Evolutionary conservation across 2,888 invertebrate genomes (phyloP), one percentile per base, ranked within the genome.

Genomic region (Exocentrus adspersus): DNA sequence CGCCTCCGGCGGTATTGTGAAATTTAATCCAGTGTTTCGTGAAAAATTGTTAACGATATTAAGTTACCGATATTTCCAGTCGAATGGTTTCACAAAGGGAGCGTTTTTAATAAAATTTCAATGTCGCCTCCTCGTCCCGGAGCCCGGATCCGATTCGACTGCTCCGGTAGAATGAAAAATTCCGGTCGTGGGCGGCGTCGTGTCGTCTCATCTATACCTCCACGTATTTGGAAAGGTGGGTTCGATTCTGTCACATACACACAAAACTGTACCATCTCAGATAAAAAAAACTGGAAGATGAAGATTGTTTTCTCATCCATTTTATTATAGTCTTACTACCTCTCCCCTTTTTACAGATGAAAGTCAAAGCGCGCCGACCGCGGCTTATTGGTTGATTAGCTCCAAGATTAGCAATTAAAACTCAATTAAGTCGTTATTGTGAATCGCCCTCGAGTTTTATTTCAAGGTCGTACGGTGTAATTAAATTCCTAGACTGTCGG

Each of bases 361-460:
- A 70, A 69, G 62, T 56, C 50, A 48, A 60, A 64, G 64, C 54
- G 56, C 62, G 53, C 62, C 64, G 37, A 37, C 37, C 32, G 37
- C 54, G 65, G 45, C 46, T 60, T 70, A 63, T 60, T 64, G 68
- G 65, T 58, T 67, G 69, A 72, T 68, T 69, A 68, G 66, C 63
- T 64, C 54, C 58, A 30, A 60, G 65, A 64, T 62, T 60, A 60
- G 62, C 65, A 72, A 72, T 72, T 72, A 70, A 69, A 70, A 67
- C 63, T 70, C 58, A 70, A 73, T 73, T 67, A 69, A 71, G 72
- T 67, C 67, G 62, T 72, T 69, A 65, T 54, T 61, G 21, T 53
- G 43, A 53, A 46, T 57, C 32, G 24, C 14, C 57, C 30, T 60
- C 24, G 17, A 17, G 37, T 46, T 53, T 41, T 48, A 17, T 50